These are phyloP conservation scores for Chionomys nivalis DNA, from an alignment of 2,113 vertebrate species.

Conservation along the genomic window DNA sequence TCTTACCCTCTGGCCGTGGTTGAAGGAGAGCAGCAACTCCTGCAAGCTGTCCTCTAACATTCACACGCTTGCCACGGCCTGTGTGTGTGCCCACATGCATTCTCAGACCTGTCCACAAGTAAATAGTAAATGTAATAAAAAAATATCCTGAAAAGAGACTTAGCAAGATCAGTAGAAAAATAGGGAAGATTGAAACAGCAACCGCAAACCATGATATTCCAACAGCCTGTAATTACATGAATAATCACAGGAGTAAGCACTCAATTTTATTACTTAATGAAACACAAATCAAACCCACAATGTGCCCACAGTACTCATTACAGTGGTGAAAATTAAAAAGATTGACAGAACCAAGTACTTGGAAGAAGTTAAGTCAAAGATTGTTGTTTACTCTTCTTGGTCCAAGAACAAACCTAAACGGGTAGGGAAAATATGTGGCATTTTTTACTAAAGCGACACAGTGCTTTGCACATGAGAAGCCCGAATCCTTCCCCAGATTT, in stretches of 20 bases:
- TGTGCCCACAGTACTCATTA: not conserved
- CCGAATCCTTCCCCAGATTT: not conserved
- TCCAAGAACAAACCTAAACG: not conserved
- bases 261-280: conserved; percentile 26
- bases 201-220: not conserved
- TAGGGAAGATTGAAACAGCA: not conserved
- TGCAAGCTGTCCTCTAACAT: not conserved
- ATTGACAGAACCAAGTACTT: not conserved
- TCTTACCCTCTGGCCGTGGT: too few relatives aligned
- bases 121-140: not conserved
- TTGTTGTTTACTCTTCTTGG: not conserved
- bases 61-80: not conserved
- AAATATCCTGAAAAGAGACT: not conserved
- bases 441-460: not conserved
- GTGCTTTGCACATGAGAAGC: not conserved
- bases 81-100: not conserved
- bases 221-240: not conserved
- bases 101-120: not conserved
- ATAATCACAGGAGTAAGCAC: not conserved
- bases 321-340: conserved; percentile 12
- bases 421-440: not conserved
- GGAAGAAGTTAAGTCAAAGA: not conserved
- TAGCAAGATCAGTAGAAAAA: conserved; percentile 19
- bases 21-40: not conserved
- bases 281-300: conserved; percentile 21